Evolutionary conservation across 35 echinoderm and acorn worm genomes (phyloP).

Genomic region (Apostichopus californicus): DNA sequence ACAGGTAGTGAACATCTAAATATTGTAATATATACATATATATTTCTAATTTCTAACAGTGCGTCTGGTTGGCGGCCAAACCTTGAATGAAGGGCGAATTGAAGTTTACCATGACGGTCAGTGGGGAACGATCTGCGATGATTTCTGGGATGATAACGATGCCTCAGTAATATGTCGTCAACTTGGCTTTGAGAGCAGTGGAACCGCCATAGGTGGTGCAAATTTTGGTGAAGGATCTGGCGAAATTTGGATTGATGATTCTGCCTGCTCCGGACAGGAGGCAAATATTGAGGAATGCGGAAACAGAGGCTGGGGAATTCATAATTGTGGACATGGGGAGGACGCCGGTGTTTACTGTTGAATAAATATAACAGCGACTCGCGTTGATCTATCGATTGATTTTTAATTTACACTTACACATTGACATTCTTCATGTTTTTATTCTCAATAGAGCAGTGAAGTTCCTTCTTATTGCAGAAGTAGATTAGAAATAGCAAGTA

Average conservation of each 20-base stretch:
- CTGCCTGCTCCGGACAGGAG: background rate
- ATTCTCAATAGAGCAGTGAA: no score
- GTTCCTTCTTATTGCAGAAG: no score
- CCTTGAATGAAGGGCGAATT: no score
- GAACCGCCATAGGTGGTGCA: background rate
- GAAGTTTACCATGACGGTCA: background rate
- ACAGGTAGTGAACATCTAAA: no score
- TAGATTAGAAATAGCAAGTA: no score
- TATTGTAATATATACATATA: no score
- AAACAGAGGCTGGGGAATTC: background rate
- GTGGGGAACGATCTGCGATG: conserved; percentile 20
- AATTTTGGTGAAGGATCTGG: background rate
- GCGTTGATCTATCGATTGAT: no score
- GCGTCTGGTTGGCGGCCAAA: no score
- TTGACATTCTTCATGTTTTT: no score
- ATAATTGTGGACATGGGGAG: background rate
- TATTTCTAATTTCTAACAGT: no score
- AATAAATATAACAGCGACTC: no score
- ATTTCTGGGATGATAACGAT: background rate
- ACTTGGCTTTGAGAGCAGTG: background rate
- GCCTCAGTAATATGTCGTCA: background rate
- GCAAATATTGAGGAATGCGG: background rate
- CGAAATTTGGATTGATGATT: background rate
- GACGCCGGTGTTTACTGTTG: background rate
- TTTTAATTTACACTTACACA: no score